These are phyloP conservation scores for Tyto alba DNA, from an alignment of 2,113 vertebrate species.

Conservation along the genomic window DNA sequence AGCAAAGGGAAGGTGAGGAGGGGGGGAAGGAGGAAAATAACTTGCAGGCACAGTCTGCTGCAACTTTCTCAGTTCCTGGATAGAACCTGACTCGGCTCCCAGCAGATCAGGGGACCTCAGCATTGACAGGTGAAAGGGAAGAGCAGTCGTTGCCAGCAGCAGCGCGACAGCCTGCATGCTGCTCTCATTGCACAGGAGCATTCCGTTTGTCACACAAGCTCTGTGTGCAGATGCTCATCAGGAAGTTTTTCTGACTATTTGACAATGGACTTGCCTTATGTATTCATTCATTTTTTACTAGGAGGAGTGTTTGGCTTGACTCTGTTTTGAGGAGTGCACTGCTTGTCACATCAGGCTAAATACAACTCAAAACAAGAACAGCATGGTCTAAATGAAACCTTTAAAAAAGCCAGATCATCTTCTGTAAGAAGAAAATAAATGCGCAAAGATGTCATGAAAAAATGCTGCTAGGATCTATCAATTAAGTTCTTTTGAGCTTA, in stretches of 20 bases:
- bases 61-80: neutral
- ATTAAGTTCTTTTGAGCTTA: neutral
- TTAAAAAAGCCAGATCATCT: neutral
- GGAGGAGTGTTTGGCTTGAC: neutral
- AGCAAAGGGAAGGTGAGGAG: neutral
- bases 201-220: neutral
- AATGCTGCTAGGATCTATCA: neutral
- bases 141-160: neutral
- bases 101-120: rapidly evolving
- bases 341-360: neutral
- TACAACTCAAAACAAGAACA: neutral
- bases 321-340: neutral
- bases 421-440: neutral
- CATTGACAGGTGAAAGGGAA: neutral
- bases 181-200: rapidly evolving
- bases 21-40: neutral
- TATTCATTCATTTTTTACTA: neutral
- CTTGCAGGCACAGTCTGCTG: neutral
- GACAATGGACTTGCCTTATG: neutral
- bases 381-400: neutral
- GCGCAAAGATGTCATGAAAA: neutral
- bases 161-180: rapidly evolving
- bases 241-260: neutral
- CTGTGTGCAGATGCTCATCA: neutral
- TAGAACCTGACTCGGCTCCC: neutral